Evolutionary conservation across 2,888 invertebrate species (phyloP), one percentile per base, ranked within the genome.

Genomic region (Napeogenes inachia): DNA sequence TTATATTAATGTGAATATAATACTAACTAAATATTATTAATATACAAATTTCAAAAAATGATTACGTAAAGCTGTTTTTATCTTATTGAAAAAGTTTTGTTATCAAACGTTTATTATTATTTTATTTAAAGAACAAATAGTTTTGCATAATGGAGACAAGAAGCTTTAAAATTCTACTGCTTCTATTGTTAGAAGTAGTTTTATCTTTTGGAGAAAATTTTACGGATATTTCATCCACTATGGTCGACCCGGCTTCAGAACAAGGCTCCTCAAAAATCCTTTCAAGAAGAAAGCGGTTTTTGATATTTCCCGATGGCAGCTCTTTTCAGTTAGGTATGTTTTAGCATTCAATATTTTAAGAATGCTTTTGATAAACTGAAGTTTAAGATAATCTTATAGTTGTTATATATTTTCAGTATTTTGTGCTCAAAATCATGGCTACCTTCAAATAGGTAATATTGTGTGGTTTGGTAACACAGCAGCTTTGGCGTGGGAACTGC

Each of bases 401-500:
- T 21, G 21, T 21, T 8, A 50, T 50, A 21, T 45, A 30, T 60
- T 66, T 67, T 42, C 75, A 92, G 93, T 94, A 58, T 93, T 93
- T 73, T 94, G 94, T 71, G 80, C 93, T 59, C 94, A 94, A 67
- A 92, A 91, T 62, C 92, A 92, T 0, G 92, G 93, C 0, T 92
- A 92, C 62, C 79, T 92, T 0, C 88, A 92, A 71, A 84, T 93
- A 0, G 91, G 91, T 4, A 89, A 92, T 67, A 87, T 93, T 13
- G 93, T 95, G 54, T 94, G 94, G 76, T 87, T 95, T 62, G 95
- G 95, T 0, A 90, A 92, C 54, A 96, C 95, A 0, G 94, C 95
- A 0, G 95, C 95, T 2, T 81, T 95, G 71, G 95, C 96, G 0
- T 96, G 95, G 93, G 93, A 95, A 73, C 80, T 96, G 54, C 96